Base-by-base conservation (phyloP, 2,888 invertebrate species). In the Agriopis aurantiaria region DNA sequence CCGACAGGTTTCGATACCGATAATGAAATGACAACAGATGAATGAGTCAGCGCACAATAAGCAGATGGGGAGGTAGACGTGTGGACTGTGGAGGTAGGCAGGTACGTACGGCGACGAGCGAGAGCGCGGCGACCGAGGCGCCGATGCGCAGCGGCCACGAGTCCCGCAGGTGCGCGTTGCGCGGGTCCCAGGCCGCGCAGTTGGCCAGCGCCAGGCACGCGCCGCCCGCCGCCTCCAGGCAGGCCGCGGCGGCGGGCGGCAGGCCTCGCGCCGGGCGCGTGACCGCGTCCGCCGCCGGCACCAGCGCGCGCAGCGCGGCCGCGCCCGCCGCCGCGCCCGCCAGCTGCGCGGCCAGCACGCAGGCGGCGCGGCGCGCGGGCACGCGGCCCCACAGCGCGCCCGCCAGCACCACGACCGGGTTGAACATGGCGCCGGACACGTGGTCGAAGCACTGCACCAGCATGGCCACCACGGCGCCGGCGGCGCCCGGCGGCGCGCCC, bases 371-470 rank as follows among this genome's bases (percentile, higher is more conserved):
- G 95, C 95, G 91, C 75, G 92, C 84, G 45, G 90, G 82, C 71
- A 95, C 85, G 67, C 95, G 87, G 9, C 96, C 95, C 75, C 95
- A 84, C 76, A 96, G 82, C 64, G 95, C 93, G 23, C 96, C 96
- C 40, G 96, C 96, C 61, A 96, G 88, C 40, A 97, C 96, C 62
- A 97, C 97, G 11, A 96, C 95, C 10, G 97, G 97, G 91, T 97
- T 97, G 73, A 97, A 80, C 86, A 97, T 96, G 10, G 97, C 96
- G 60, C 97, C 97, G 40, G 97, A 97, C 23, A 97, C 93, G 86
- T 97, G 97, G 56, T 96, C 97, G 78, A 97, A 95, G 75, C 95
- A 95, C 96, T 96, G 96, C 73, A 97, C 96, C 59, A 96, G 90
- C 62, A 96, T 84, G 83, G 96, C 95, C 70, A 97, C 96, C 4